Percentiles rank a stretch among this genome's conserved stretches.
phyloP scores from a whole-genome alignment of 2,888 invertebrate species.

The Drosophila mimetica region DNA sequence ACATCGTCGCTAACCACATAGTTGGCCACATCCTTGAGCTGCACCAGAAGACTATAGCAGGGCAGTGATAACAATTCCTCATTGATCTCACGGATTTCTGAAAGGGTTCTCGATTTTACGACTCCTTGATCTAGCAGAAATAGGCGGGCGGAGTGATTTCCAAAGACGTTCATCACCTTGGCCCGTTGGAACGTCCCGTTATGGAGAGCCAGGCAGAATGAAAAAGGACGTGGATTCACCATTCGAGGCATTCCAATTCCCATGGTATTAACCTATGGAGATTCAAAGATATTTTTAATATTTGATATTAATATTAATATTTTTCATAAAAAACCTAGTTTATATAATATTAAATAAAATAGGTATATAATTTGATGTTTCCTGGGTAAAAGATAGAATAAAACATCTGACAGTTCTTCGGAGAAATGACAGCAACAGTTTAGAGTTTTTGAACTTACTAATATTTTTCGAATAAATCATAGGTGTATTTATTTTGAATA shows the following conservation, averaged over 20 bases:
- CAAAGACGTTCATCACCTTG: neutral
- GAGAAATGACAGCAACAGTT: no score
- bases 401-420: no score
- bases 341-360: no score
- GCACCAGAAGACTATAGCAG: constrained; percentile 20
- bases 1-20: neutral
- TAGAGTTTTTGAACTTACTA: no score
- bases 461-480: no score
- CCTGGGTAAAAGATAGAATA: no score
- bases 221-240: neutral
- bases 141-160: constrained; percentile 6
- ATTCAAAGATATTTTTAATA: neutral
- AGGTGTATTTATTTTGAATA: no score
- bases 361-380: no score
- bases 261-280: constrained; percentile 35
- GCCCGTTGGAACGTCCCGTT: constrained; percentile 38
- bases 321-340: no score
- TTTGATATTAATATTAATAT: no score
- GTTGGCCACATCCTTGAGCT: constrained; percentile 32
- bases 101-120: neutral
- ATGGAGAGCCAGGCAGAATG: constrained; percentile 22
- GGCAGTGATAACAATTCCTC: constrained; percentile 45
- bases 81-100: constrained; percentile 35
- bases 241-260: constrained; percentile 24
- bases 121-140: constrained; percentile 44